Evolutionary conservation across 2,888 invertebrate species (phyloP), one percentile per base, ranked within the genome.

Genomic region (Drosophila picticornis): DNA sequence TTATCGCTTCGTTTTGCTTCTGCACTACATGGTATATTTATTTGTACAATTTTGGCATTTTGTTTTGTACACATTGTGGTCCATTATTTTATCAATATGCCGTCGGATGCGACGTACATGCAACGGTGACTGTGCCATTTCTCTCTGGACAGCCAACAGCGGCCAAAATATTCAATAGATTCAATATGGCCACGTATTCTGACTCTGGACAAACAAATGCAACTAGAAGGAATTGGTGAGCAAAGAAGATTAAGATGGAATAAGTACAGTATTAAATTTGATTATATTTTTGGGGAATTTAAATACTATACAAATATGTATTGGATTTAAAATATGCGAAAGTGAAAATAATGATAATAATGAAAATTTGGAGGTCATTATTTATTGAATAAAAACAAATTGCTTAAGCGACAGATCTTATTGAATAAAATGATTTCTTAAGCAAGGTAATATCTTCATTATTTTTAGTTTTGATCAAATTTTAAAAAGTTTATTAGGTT

Each of bases 51-150:
- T 77, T 88, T 72, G 72, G 69, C 68, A 73, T 75, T 64, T 77
- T 76, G 70, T 75, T 83, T 79, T 75, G 65, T 25, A 59, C 74
- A 81, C 86, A 78, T 70, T 82, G 80, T 72, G 80, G 80, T 64
- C 70, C 69, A 85, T 88, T 85, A 86, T 88, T 84, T 78, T 77
- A 73, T 64, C 80, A 83, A 68, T 63, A 63, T 58, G 63, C 66
- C 59, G 71, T 71, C 73, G 88, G 75, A 78, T 55, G 65, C 59
- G 75, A 59, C 56, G 32, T n/a, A 34, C 43, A 48, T 32, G 38
- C 58, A 72, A 38, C 48, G 22, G 16, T 36, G 10, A n/a, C 43
- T 13, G 27, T 52, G 7, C 68, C 51, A 60, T 43, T 53, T 70
- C 60, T 32, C 38, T 32, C 55, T 65, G 67, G 71, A 64, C 82